phyloP scores from a whole-genome alignment of 2,797 vertebrate species.

The Anguilla pacifica region DNA sequence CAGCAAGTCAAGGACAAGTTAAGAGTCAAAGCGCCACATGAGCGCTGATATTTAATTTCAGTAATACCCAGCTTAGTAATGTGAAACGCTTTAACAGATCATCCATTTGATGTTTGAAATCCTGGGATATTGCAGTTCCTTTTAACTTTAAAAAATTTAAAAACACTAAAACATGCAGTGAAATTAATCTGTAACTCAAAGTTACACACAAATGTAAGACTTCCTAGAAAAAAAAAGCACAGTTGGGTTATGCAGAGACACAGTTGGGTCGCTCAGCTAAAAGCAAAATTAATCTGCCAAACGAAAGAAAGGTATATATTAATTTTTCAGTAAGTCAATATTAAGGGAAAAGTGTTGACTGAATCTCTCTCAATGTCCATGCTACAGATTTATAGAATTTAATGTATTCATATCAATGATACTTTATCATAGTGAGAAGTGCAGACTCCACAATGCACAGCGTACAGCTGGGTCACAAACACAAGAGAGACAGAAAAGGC shows the following conservation, averaged over 20 bases:
- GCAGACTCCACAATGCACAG: background rate
- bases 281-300: background rate
- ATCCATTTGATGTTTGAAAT: background rate
- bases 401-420: background rate
- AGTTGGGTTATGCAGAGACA: too few relatives aligned
- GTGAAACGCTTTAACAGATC: too few relatives aligned
- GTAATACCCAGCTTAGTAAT: background rate
- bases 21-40: background rate
- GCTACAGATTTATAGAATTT: background rate
- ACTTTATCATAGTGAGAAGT: background rate
- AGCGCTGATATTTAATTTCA: background rate
- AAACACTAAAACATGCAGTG: too few relatives aligned
- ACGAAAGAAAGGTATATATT: background rate
- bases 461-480: background rate
- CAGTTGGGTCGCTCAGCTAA: background rate
- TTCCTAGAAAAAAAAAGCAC: too few relatives aligned
- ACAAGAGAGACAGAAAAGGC: background rate
- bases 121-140: too few relatives aligned
- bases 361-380: background rate
- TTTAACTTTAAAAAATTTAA: too few relatives aligned
- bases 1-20: background rate
- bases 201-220: too few relatives aligned
- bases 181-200: too few relatives aligned
- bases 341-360: background rate
- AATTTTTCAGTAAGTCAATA: background rate